These are phyloP conservation scores for Mactromeris polynyma DNA, from an alignment of 2,888 invertebrate genomes.

Conservation along the genomic window DNA sequence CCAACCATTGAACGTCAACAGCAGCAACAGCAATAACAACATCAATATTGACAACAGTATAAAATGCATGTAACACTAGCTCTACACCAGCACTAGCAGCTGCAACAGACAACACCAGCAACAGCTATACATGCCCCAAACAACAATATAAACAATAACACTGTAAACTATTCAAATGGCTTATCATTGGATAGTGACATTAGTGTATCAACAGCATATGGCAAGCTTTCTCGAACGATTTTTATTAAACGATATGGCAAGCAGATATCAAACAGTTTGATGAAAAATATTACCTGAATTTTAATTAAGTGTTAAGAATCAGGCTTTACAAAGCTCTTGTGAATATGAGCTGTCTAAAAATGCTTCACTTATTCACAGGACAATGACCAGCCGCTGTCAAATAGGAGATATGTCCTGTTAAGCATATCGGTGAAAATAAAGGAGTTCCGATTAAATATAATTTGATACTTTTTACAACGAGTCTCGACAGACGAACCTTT, in stretches of 20 bases:
- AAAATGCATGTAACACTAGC: not conserved
- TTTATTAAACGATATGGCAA: not conserved
- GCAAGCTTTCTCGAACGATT: not conserved
- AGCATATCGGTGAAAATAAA: not conserved
- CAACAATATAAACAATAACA: no score
- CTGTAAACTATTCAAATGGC: not conserved
- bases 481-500: not conserved
- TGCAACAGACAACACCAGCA: not conserved
- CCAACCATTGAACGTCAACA: not conserved
- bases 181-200: not conserved
- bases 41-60: not conserved
- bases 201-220: not conserved
- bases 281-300: not conserved
- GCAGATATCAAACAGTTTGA: not conserved
- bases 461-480: conserved; percentile 32
- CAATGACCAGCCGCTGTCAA: not conserved
- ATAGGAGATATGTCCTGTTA: not conserved
- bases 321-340: not conserved
- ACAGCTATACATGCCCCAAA: not conserved
- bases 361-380: not conserved
- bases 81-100: not conserved
- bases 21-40: conserved; percentile 13
- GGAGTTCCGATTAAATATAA: conserved; percentile 17
- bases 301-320: not conserved
- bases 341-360: not conserved